These are phyloP conservation scores for Hirundo rustica DNA, from an alignment of 2,797 vertebrate genomes.

Conservation along the genomic window DNA sequence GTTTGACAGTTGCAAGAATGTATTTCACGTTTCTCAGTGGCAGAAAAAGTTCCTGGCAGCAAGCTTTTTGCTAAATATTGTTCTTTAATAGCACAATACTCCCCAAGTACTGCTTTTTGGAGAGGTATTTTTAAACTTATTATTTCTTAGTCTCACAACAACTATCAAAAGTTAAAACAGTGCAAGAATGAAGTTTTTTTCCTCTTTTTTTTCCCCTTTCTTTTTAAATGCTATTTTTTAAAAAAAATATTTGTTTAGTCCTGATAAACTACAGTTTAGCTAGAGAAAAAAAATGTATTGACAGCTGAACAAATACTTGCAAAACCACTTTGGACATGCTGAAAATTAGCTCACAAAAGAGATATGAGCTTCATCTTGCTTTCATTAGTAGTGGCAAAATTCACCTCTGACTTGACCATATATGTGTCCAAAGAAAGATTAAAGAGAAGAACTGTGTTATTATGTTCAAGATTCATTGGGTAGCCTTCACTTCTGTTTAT, in stretches of 20 bases:
- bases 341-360: slow-evolving; percentile 24
- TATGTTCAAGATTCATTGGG: not conserved
- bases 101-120: not conserved
- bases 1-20: not conserved
- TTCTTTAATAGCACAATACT: not conserved
- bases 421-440: not conserved
- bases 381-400: not conserved
- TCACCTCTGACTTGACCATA: not conserved
- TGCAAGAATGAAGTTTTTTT: not conserved
- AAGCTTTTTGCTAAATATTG: not conserved
- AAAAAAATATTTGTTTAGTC: not conserved
- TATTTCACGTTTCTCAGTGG: not conserved
- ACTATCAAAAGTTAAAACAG: not conserved
- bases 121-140: not conserved
- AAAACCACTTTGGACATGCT: not conserved
- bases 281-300: not conserved
- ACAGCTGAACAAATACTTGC: slow-evolving; percentile 18
- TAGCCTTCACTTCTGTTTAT: not conserved
- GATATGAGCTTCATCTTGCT: not conserved
- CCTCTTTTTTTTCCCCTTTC: not conserved
- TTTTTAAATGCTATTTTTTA: not conserved
- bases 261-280: not conserved
- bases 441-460: not conserved
- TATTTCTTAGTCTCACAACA: not conserved
- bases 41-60: not conserved